Base-by-base conservation (phyloP, 2,888 invertebrate genomes). In the Chaetoderma sp. region DNA sequence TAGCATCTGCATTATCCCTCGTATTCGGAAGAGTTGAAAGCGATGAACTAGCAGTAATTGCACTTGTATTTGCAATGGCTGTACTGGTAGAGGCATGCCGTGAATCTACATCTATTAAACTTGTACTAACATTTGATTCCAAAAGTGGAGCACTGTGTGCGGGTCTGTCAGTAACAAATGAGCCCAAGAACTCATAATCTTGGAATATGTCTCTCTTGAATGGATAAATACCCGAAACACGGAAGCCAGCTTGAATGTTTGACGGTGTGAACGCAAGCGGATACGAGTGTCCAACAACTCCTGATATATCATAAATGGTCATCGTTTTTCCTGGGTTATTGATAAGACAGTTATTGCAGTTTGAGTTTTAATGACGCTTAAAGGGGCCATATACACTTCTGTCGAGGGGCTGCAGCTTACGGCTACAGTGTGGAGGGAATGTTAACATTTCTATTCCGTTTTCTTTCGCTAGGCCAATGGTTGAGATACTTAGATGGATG, bases 291-390 rank as follows among this genome's bases (percentile, higher is more conserved):
- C n/a, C n/a, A n/a, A n/a, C n/a, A n/a, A n/a, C n/a, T n/a, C n/a
- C n/a, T n/a, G n/a, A n/a, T n/a, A n/a, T n/a, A n/a, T n/a, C 67
- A 65, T 77, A 76, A 59, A 84, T 83, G 10, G 70, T 76, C 27
- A 84, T 63, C 8, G 82, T 74, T 77, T 80, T 82, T 13, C 81
- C 83, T 10, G 78, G 75, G 74, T 76, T 63, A 30, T 28, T 33
- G 60, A 70, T 57, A 63, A 80, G 73, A 83, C 83, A 85, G 47
- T 77, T 71, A 67, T 84, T 73, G 75, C 76, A 79, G 0, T 77
- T 78, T n/a, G 67, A 73, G 63, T 77, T 79, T 39, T 75, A 70
- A 33, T 75, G 76, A 10, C 70, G 63, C 60, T 84, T 82, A 49
- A 83, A 78, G 8, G 78, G 70, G 8, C 68, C 67, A 72, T 71